Percentiles rank a stretch among this genome's conserved stretches.
Evolutionary conservation across 2,888 invertebrate genomes (phyloP).

Genomic region (Nomada ruficornis): DNA sequence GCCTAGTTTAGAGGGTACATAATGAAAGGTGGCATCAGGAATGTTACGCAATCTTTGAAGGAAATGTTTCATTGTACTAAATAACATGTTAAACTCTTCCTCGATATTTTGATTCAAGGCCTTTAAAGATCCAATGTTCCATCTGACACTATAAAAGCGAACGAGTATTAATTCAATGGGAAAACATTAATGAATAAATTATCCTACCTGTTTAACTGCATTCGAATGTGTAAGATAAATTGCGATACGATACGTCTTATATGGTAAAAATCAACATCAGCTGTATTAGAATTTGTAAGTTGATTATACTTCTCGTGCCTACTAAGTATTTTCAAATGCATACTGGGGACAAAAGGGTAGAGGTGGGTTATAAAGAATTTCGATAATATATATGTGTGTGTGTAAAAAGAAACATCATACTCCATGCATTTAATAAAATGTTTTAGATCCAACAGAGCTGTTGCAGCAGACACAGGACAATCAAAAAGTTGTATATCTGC

Average conservation of each 20-base stretch:
- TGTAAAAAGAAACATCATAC: conserved; percentile 65
- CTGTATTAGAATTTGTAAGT: conserved; percentile 10
- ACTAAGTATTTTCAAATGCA: conserved; percentile 74
- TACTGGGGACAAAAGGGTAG: conserved; percentile 61
- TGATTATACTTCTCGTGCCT: conserved; percentile 69
- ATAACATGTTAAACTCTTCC: conserved; percentile 74
- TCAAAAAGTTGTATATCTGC: conserved; percentile 72
- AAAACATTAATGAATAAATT: not conserved
- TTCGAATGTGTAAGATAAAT: conserved; percentile 74
- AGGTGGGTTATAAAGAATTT: not conserved
- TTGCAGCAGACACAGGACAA: conserved; percentile 69
- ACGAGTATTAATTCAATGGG: not conserved
- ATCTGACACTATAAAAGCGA: conserved; percentile 68
- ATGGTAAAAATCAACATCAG: conserved; percentile 71
- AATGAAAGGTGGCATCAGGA: conserved; percentile 82
- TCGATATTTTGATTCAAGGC: conserved; percentile 69
- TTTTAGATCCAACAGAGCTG: conserved; percentile 74
- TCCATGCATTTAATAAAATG: conserved; percentile 76
- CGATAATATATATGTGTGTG: not conserved
- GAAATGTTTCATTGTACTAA: conserved; percentile 74
- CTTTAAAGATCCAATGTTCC: conserved; percentile 69
- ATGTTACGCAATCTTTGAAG: conserved; percentile 76
- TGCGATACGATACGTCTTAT: conserved; percentile 73
- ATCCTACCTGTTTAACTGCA: conserved; percentile 75
- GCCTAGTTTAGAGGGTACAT: conserved; percentile 82